Conservation (phyloP, 2,113 vertebrate genomes). For the Pycnonotus jocosus region DNA sequence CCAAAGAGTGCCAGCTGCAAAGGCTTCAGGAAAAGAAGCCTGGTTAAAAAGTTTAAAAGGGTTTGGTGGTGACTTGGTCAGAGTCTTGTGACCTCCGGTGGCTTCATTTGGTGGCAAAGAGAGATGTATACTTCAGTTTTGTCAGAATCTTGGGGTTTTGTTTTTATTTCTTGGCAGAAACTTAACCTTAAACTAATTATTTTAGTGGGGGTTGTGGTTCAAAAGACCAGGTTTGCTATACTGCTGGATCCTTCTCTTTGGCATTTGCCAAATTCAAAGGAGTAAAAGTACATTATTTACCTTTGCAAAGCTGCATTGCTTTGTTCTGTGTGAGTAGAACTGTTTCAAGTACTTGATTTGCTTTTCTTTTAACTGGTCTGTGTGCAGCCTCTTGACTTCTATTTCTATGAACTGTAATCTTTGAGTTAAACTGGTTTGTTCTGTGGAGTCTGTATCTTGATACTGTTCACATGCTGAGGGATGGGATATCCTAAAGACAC, state of each 20-base stretch:
- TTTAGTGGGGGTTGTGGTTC: neutral
- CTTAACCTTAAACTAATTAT: neutral
- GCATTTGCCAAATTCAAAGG: neutral
- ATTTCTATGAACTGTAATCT: neutral
- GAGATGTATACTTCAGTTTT: neutral
- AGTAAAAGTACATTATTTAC: neutral
- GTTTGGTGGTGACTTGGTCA: neutral
- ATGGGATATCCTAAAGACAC: neutral
- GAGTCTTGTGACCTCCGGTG: neutral
- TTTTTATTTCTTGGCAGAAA: neutral
- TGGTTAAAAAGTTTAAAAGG: neutral
- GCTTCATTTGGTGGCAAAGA: neutral
- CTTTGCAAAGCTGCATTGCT: neutral
- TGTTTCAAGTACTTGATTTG: neutral
- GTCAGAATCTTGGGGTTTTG: neutral
- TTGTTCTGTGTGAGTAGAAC: neutral
- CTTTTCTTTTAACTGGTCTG: neutral
- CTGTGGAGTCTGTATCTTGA: neutral
- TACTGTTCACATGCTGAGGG: neutral
- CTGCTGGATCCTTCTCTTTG: neutral
- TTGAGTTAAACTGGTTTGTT: neutral
- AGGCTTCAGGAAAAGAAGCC: neutral
- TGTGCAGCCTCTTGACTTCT: neutral
- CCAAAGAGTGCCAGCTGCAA: neutral
- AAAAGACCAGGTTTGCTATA: neutral